Base-by-base conservation (phyloP, 2,888 invertebrate genomes). In the Cheilosia grossa region DNA sequence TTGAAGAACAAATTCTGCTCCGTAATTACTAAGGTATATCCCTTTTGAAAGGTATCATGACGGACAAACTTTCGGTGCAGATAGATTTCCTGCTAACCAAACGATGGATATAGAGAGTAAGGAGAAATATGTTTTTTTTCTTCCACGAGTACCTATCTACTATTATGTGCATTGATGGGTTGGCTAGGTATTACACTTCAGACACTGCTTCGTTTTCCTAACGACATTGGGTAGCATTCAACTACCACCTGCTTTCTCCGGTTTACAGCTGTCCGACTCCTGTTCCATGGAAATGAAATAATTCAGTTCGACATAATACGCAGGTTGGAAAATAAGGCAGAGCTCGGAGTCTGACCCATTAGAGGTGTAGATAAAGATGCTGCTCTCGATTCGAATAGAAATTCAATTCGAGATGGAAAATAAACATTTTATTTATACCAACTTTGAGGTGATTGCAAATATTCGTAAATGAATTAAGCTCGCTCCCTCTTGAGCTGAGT, bases 251-350 rank as follows among this genome's bases (percentile, higher is more conserved):
- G 19, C 15, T 30, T 30, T 30, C 30, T 9, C 24, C 13, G n/a
- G 1, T 15, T 44, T 24, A 37, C 51, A 64, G 44, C 33, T 44
- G 56, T 58, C 49, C 69, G 74, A 44, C 4, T 63, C 37, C 53
- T 27, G 19, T 49, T 64, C 58, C 61, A 30, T 33, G 19, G 37
- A 24, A 53, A 40, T 64, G 64, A 63, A 75, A 58, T 64, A 40
- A 82, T 77, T 72, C 64, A 77, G 70, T 82, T 64, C 72, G 75
- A 37, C 59, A 13, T 37, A 4, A 13, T 77, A 82, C 59, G 75
- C 75, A 81, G 2, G 63, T 69, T 33, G 56, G 58, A 58, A 63
- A 47, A 37, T 17, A 47, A 42, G 51, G 37, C 37, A 53, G 37
- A 51, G 40, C 13, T n/a, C 53, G 33, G 56, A 47, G 24, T 44